phyloP scores from a whole-genome alignment of 1,140 invertebrate genomes.

The Pogonognathellus flavescens region DNA sequence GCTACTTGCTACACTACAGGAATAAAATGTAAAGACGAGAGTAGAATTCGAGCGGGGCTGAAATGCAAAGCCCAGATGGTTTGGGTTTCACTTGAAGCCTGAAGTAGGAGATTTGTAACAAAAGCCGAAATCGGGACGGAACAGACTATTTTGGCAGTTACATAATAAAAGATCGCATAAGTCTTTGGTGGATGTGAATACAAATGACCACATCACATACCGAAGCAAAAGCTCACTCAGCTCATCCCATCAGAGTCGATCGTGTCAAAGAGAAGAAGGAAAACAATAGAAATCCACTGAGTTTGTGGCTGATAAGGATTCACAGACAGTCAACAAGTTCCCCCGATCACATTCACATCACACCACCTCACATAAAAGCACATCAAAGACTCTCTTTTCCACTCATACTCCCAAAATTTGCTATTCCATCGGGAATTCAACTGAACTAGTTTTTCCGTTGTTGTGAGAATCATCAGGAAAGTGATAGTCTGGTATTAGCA shows the following conservation, averaged over 20 bases:
- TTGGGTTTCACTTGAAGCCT: conserved; percentile 36
- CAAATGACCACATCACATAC: conserved; percentile 43
- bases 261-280: conserved; percentile 25
- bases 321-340: conserved; percentile 43
- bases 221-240: neutral
- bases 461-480: neutral
- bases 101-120: conserved; percentile 48
- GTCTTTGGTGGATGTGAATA: conserved; percentile 35
- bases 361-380: conserved; percentile 39
- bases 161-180: conserved; percentile 34
- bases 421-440: conserved; percentile 22
- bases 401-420: neutral
- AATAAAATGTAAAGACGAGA: conserved; percentile 11
- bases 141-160: conserved; percentile 21
- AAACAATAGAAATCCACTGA: conserved; percentile 39
- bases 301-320: conserved; percentile 46
- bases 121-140: conserved; percentile 19
- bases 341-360: conserved; percentile 39
- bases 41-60: conserved; percentile 13
- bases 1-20: too few relatives aligned
- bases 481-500: neutral
- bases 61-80: conserved; percentile 28
- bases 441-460: neutral
- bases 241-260: neutral
- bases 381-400: conserved; percentile 30